These are phyloP conservation scores for Cercocebus atys DNA, from an alignment of 2,113 vertebrate species.

Conservation along the genomic window DNA sequence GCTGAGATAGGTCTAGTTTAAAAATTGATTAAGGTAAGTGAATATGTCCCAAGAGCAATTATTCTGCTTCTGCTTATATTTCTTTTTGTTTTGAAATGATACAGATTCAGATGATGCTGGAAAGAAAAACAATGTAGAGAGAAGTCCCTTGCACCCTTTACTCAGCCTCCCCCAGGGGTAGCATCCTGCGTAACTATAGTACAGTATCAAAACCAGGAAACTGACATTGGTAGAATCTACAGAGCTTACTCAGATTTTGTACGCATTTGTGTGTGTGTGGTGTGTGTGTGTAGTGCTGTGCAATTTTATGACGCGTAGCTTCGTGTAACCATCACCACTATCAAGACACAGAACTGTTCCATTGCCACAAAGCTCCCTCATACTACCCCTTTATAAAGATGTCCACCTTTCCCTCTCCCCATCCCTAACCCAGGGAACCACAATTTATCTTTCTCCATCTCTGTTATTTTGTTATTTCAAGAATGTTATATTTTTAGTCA, in stretches of 20 bases:
- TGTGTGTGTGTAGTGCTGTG: not conserved
- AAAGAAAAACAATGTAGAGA: not conserved
- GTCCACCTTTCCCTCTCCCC: not conserved
- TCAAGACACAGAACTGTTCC: not conserved
- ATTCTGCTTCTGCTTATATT: not conserved
- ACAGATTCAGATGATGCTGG: not conserved
- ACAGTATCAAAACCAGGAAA: not conserved
- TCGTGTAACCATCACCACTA: not conserved
- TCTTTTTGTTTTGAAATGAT: not conserved
- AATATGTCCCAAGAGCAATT: not conserved
- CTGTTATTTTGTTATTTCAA: not conserved
- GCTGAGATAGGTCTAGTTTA: not conserved
- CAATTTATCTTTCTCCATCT: not conserved
- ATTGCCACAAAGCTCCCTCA: not conserved
- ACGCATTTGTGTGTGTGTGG: not conserved
- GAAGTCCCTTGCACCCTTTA: not conserved
- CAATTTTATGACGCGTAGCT: not conserved
- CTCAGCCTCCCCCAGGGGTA: too few relatives aligned
- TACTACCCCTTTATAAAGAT: not conserved
- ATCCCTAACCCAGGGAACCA: not conserved
- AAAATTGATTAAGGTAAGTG: not conserved
- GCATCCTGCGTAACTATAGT: not conserved
- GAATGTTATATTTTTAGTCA: not conserved
- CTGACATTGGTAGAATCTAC: not conserved
- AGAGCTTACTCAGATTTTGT: not conserved